A percentile compares a stretch with the other conserved stretches of the same genome.
Evolutionary conservation across 2,888 invertebrate genomes (phyloP).

Genomic region (Sepioteuthis lessoniana): DNA sequence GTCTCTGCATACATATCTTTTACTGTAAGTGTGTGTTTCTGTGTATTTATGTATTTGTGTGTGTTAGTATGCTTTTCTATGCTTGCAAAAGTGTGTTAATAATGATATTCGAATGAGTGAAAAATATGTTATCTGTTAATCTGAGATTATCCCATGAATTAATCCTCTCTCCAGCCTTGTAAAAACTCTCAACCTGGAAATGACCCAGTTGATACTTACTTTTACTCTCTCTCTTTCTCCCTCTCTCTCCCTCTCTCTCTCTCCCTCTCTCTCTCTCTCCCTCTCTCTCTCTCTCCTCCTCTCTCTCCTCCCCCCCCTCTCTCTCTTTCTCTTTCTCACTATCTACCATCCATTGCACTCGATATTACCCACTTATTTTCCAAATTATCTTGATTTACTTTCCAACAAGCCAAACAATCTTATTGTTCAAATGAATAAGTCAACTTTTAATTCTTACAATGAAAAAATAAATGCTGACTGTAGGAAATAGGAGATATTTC

Average conservation of each 20-base stretch:
- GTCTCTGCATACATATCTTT: too few species aligned
- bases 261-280: background rate
- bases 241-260: background rate
- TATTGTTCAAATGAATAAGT: too few species aligned
- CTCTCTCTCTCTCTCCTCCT: background rate
- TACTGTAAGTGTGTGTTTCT: too few species aligned
- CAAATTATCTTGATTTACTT: too few species aligned
- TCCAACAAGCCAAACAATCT: too few species aligned
- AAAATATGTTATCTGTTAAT: background rate
- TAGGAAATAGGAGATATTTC: too few species aligned
- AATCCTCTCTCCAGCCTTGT: background rate
- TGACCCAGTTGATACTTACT: background rate
- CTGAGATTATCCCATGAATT: background rate
- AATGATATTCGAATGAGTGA: background rate
- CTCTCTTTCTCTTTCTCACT: background rate
- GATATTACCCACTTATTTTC: too few species aligned
- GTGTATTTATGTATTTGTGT: too few species aligned
- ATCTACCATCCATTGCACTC: background rate
- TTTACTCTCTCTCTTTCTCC: background rate
- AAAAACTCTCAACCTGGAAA: background rate
- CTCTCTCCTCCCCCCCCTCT: background rate
- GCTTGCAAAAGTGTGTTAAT: too few species aligned
- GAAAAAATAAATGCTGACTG: too few species aligned
- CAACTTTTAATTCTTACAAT: too few species aligned
- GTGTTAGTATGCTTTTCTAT: too few species aligned